phyloP scores from a whole-genome alignment of 2,113 vertebrate genomes.

The Morone chrysops region DNA sequence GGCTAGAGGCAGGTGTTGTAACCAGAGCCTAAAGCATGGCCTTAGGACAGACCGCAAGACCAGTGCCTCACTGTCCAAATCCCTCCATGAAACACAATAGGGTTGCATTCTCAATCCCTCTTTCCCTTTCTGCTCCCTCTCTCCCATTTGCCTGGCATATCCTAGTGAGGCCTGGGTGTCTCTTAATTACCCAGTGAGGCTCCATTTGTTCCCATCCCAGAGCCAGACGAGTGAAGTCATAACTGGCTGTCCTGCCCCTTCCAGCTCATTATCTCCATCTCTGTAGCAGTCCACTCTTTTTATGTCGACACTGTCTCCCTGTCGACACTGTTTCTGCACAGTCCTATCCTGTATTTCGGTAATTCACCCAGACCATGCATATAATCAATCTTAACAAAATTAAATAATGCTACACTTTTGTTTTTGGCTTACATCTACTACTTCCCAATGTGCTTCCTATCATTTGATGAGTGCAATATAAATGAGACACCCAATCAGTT shows the following conservation, averaged over 20 bases:
- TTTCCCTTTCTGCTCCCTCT: conserved; percentile 74
- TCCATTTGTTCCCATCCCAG: conserved; percentile 83
- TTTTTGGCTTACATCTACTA: neutral
- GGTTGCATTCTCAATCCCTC: conserved; percentile 80
- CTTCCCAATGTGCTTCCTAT: neutral
- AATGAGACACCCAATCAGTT: neutral
- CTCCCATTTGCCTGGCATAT: conserved; percentile 78
- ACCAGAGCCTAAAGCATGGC: conserved; percentile 79
- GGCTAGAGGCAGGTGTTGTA: conserved; percentile 81
- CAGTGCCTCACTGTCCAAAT: conserved; percentile 79
- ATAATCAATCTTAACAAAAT: neutral
- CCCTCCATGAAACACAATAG: conserved; percentile 86
- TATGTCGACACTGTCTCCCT: conserved; percentile 31
- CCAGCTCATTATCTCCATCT: conserved; percentile 71
- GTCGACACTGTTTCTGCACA: conserved; percentile 1
- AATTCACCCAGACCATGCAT: neutral
- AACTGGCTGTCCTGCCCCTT: conserved; percentile 72
- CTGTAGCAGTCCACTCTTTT: conserved; percentile 45
- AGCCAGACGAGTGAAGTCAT: conserved; percentile 83
- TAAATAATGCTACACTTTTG: neutral
- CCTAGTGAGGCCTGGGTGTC: conserved; percentile 77
- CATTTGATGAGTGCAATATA: neutral
- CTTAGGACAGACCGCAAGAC: conserved; percentile 78
- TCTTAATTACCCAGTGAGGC: conserved; percentile 83
- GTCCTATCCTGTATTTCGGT: neutral